Evolutionary conservation across 2,888 invertebrate species (phyloP).

Genomic region (Cephus runcator): DNA sequence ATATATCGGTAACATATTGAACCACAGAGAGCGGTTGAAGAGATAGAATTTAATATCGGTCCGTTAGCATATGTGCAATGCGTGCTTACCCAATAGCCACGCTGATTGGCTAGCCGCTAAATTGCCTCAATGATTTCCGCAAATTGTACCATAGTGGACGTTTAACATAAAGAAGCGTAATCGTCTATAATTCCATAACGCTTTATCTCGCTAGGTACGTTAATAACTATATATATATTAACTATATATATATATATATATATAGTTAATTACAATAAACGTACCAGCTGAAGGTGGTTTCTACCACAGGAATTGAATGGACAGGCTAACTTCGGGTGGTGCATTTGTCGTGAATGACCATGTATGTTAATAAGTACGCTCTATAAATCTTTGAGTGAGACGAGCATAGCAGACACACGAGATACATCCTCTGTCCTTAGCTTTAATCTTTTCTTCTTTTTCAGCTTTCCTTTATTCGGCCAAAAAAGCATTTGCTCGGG

Average conservation of each 20-base stretch:
- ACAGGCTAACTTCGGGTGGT: no score
- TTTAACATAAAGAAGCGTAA: not conserved
- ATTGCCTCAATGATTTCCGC: not conserved
- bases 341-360: no score
- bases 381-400: not conserved
- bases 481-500: not conserved
- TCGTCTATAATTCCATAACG: slow-evolving; percentile 25
- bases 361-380: not conserved
- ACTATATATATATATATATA: no score
- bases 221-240: not conserved
- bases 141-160: not conserved
- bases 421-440: not conserved
- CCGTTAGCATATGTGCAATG: not conserved
- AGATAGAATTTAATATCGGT: not conserved
- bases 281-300: no score
- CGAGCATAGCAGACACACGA: not conserved
- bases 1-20: not conserved
- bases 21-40: not conserved
- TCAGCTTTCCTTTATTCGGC: no score
- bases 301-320: no score
- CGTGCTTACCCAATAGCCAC: not conserved
- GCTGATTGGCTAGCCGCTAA: not conserved
- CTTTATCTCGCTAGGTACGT: not conserved
- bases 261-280: no score
- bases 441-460: not conserved